Conservation (phyloP, 1,140 invertebrate species). For the Drosophila ananassae region DNA sequence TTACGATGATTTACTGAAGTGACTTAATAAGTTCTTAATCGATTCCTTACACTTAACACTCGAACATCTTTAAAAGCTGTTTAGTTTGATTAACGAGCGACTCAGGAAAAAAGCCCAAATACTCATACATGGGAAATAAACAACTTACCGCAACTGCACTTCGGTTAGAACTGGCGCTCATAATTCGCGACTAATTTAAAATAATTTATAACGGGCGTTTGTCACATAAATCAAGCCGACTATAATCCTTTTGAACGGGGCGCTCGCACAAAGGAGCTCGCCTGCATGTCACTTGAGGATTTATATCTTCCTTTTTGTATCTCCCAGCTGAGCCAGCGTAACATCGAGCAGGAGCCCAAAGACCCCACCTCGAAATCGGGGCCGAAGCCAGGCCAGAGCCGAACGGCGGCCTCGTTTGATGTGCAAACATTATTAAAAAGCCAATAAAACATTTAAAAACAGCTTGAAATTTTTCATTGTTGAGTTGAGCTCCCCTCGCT, state of each 20-base stretch:
- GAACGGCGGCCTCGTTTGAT: slow-evolving; percentile 67
- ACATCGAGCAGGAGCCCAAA: slow-evolving; percentile 55
- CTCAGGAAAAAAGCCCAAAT: too few species aligned
- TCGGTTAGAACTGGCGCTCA: slow-evolving; percentile 50
- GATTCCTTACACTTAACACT: too few species aligned
- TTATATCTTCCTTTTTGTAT: slow-evolving; percentile 79
- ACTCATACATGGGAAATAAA: slow-evolving; percentile 11
- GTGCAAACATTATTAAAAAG: slow-evolving; percentile 80
- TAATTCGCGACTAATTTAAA: slow-evolving; percentile 74
- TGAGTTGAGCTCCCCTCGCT: slow-evolving; percentile 46
- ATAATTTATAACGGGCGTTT: slow-evolving; percentile 75
- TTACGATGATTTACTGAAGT: not conserved
- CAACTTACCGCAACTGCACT: slow-evolving; percentile 9
- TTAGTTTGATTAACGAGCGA: too few species aligned
- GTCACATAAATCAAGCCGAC: slow-evolving; percentile 68
- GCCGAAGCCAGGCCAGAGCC: slow-evolving; percentile 27
- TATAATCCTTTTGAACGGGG: slow-evolving; percentile 64
- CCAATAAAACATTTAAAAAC: slow-evolving; percentile 83
- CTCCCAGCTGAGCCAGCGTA: slow-evolving; percentile 61
- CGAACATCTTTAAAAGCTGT: too few species aligned
- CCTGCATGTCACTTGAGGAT: slow-evolving; percentile 78
- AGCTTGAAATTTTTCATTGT: slow-evolving; percentile 82
- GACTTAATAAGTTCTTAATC: too few species aligned
- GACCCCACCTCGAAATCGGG: not conserved
- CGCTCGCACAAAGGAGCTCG: slow-evolving; percentile 63